Evolutionary conservation across 2,113 vertebrate species (phyloP).

Genomic region (Pluvianellus socialis): DNA sequence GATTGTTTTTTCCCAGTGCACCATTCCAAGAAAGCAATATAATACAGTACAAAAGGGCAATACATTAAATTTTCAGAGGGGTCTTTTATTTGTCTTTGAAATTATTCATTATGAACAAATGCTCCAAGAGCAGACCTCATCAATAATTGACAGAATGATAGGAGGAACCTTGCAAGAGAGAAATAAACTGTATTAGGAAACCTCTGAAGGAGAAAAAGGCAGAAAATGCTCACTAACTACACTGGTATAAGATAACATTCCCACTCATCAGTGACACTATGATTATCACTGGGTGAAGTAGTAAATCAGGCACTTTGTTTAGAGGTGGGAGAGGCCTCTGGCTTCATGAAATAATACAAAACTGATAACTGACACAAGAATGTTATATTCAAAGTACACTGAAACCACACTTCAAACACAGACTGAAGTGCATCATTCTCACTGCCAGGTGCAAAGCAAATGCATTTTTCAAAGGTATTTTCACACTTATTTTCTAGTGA

Average conservation of each 20-base stretch:
- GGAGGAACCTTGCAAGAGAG: constrained; percentile 10
- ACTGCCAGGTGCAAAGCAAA: not conserved
- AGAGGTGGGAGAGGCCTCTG: not conserved
- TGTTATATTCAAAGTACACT: not conserved
- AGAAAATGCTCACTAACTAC: not conserved
- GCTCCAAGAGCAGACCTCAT: constrained; percentile 25
- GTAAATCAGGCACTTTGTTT: not conserved
- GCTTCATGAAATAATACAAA: not conserved
- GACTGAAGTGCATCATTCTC: not conserved
- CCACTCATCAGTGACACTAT: not conserved
- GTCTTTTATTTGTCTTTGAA: constrained; percentile 39
- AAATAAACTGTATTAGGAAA: constrained; percentile 4
- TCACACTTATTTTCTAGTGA: not conserved
- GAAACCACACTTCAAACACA: not conserved
- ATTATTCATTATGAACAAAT: constrained; percentile 64
- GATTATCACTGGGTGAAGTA: fast-evolving
- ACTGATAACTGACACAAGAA: not conserved
- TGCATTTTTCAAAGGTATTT: not conserved
- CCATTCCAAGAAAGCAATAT: constrained; percentile 4
- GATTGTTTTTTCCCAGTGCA: not conserved
- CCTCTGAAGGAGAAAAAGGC: not conserved
- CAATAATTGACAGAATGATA: constrained; percentile 54
- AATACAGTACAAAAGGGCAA: not conserved
- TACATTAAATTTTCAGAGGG: constrained; percentile 37
- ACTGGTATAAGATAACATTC: not conserved